Percentiles rank a stretch among this genome's conserved stretches.
Evolutionary conservation across 2,888 invertebrate genomes (phyloP).

Genomic region (Smittia aterrima): DNA sequence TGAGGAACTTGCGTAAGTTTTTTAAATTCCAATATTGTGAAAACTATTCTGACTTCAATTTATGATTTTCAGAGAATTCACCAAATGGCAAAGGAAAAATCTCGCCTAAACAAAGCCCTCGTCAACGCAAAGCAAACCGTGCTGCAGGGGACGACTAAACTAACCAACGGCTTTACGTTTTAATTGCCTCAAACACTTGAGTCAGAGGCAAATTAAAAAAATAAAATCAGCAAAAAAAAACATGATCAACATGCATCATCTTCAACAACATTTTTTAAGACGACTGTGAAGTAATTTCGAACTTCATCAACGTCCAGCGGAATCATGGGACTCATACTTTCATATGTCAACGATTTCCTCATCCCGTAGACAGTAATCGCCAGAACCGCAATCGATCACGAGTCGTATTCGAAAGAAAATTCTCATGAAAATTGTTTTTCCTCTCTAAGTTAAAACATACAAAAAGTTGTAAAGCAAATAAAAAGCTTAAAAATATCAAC

Average conservation of each 20-base stretch:
- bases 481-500: neutral
- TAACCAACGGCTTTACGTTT: neutral
- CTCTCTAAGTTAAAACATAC: neutral
- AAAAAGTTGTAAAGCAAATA: neutral
- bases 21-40: neutral
- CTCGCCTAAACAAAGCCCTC: slow-evolving; percentile 66
- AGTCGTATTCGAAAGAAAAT: neutral
- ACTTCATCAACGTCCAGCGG: neutral
- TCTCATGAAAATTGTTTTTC: neutral
- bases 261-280: neutral
- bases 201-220: neutral
- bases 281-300: neutral
- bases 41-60: slow-evolving; percentile 25
- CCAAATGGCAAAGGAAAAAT: slow-evolving; percentile 60
- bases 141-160: slow-evolving; percentile 65
- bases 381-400: neutral
- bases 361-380: neutral
- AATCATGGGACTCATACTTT: neutral
- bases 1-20: slow-evolving; percentile 79
- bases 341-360: neutral
- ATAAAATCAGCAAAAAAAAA: neutral
- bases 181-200: neutral
- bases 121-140: slow-evolving; percentile 74
- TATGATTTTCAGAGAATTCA: slow-evolving; percentile 66
- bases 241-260: slow-evolving; percentile 25